Base-by-base conservation (phyloP, 2,888 invertebrate genomes). In the Seira ritae region DNA sequence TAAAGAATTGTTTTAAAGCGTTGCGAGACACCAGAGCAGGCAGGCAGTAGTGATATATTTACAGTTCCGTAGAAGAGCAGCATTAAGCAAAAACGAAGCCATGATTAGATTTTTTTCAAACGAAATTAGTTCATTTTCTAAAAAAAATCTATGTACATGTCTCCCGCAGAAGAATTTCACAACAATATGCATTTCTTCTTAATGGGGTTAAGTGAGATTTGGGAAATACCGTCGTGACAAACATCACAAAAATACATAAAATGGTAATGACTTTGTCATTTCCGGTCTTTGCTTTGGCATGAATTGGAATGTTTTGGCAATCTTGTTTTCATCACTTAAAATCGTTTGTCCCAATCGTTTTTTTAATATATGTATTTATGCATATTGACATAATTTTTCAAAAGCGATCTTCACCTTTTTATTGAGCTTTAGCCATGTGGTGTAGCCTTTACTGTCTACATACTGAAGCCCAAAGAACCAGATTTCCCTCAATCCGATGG, bases 391-490 rank as follows among this genome's bases (percentile, higher is more conserved):
- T 31, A 31, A 19, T 31, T 31, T 31, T 31, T 31, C 31, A 4
- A 31, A 4, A 2, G 8, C 31, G 31, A 42, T 70, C 19, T 31
- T 92, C 93, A 99, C 98, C 96, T 98, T 98, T 94, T 99, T 99
- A 92, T 99, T 99, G 86, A 99, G 94, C 92, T 99, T 99, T 91
- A 99, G 96, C 99, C 99, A 99, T 81, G 99, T 98, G 89, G 96
- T 94, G 91, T 98, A 98, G 76, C 98, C 98, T 92, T 99, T 99
- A 90, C 96, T 96, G 92, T 99, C 99, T 89, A 97, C 97, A 92
- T 99, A 99, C 92, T 99, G 99, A 86, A 99, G 94, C 84, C 99
- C 99, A 92, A 99, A 99, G 93, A 98, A 99, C 99, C 99, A 99
- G 89, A 99, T 98, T 92, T 99, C 99, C 89, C 99, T 94, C 75